Evolutionary conservation across 2,888 invertebrate species (phyloP).

Genomic region (Podotricha telesiphe): DNA sequence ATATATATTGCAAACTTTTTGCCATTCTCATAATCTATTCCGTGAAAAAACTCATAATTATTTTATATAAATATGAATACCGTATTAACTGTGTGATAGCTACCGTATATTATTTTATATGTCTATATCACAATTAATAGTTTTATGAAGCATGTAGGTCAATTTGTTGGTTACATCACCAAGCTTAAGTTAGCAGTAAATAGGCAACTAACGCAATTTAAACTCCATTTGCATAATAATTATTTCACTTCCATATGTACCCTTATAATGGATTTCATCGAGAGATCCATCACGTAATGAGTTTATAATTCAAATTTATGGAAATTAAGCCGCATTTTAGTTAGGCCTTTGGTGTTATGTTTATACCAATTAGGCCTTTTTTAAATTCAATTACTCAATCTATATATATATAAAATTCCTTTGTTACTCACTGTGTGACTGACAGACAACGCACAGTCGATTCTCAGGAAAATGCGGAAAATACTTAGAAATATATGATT

Average conservation of each 20-base stretch:
- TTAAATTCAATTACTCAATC: no score
- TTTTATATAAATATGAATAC: constrained; percentile 8
- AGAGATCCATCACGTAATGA: constrained; percentile 1
- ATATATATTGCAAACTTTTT: no score
- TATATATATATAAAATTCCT: no score
- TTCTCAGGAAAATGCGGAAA: no score
- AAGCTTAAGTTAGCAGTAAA: constrained; percentile 11
- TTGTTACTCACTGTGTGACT: no score
- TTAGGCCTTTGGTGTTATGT: background rate
- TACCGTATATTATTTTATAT: background rate
- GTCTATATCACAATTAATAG: constrained; percentile 12
- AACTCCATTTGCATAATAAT: constrained; percentile 5
- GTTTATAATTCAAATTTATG: background rate
- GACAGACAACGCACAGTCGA: no score
- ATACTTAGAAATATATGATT: no score
- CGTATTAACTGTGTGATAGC: background rate
- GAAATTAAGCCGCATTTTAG: background rate
- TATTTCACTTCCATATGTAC: background rate
- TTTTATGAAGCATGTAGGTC: constrained; percentile 19
- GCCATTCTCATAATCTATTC: background rate
- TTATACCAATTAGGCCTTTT: no score
- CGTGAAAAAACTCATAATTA: background rate
- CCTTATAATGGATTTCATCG: background rate
- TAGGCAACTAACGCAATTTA: constrained; percentile 10
- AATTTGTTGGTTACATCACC: constrained; percentile 1